Evolutionary conservation across 2,797 vertebrate genomes (phyloP), one percentile per base, ranked within the genome.

Genomic region (Lepilemur ruficaudatus): DNA sequence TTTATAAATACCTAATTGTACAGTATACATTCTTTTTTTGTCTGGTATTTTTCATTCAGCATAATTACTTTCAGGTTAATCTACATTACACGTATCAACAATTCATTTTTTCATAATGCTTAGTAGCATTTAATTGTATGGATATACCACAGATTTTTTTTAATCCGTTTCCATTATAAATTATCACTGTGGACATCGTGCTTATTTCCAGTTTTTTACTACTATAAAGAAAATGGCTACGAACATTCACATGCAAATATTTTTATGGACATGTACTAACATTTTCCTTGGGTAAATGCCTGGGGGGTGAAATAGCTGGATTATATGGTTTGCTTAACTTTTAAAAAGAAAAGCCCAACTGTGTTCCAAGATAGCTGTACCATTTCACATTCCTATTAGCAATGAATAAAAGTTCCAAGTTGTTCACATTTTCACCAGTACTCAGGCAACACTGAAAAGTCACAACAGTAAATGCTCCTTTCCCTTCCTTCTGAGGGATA

Each of bases 21-120:
- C 8, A 48, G 1, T 46, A 75, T 52, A 28, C 6, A 81, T 73
- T 89, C 70, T 95, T 73, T 57, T 57, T 57, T 57, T 57, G 23
- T 86, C 35, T 61, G 22, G 18, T 32, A 23, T 30, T 87, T 96
- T 79, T 79, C 65, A 65, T 59, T 95, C 30, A 75, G 22, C 30
- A 84, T 30, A 90, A 46, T 83, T 91, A 73, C 55, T 96, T 96
- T 87, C 65, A 55, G 38, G 69, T 90, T 93, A 89, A 86, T 65
- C 30, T 28, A 89, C 65, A 23, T 38, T 85, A 41, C 13, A 81
- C 28, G 12, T 70, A 87, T 38, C 43, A 95, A 57, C 41, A 86
- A 65, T 70, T 92, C 7, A 65, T 92, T 89, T 25, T 38, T 90
- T 73, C 90, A 41, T 23, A 93, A 18, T 59, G 15, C 43, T 72